These are phyloP conservation scores for Philantomba maxwellii DNA, from an alignment of 2,113 vertebrate genomes.

Conservation along the genomic window DNA sequence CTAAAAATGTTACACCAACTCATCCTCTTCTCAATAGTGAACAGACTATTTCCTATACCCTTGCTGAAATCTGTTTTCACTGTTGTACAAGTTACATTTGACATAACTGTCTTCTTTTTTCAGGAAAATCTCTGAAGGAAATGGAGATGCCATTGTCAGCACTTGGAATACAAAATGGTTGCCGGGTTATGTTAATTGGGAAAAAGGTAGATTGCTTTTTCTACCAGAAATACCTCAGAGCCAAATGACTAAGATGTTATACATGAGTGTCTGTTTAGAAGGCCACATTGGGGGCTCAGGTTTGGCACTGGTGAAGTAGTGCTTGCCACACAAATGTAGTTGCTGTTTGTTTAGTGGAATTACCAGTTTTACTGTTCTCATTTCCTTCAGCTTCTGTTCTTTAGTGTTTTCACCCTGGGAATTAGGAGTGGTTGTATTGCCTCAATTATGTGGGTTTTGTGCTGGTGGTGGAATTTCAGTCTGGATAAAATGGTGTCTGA, in stretches of 20 bases:
- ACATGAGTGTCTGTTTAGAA: background rate
- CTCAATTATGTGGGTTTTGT: background rate
- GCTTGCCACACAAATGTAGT: background rate
- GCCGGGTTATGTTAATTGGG: conserved; percentile 97
- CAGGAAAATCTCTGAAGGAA: conserved; percentile 95
- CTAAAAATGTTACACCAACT: background rate
- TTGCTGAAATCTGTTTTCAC: conserved; percentile 16
- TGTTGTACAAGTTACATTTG: background rate
- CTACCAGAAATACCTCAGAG: conserved; percentile 11
- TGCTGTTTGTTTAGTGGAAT: background rate
- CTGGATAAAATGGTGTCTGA: background rate
- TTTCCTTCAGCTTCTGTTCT: background rate
- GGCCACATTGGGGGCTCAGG: background rate
- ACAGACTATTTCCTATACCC: background rate
- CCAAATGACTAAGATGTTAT: conserved; percentile 13
- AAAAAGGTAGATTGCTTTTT: conserved; percentile 86
- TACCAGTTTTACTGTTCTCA: background rate
- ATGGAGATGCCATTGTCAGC: conserved; percentile 89
- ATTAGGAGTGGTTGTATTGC: background rate
- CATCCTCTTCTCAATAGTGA: background rate
- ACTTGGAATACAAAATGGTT: conserved; percentile 92
- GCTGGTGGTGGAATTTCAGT: background rate
- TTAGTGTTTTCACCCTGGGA: background rate
- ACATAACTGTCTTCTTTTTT: conserved; percentile 12
- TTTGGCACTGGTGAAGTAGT: background rate